Percentiles rank a stretch among this genome's conserved stretches.
Evolutionary conservation across 1,140 invertebrate species (phyloP).

Genomic region (Drosophila rhopaloa): DNA sequence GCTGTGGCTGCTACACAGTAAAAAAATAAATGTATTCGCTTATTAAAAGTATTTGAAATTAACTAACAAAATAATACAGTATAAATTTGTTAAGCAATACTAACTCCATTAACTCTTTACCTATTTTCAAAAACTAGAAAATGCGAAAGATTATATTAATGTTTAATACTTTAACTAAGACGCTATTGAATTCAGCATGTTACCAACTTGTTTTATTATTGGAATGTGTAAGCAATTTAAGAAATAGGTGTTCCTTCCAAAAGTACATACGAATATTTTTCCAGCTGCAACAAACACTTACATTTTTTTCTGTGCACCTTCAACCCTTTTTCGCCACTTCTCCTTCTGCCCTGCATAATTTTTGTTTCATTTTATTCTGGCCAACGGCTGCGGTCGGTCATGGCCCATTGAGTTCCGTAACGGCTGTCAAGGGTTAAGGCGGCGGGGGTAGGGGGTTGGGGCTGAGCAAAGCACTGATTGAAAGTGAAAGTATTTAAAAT

Average conservation of each 20-base stretch:
- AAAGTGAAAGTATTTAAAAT: constrained; percentile 67
- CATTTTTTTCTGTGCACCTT: constrained; percentile 5
- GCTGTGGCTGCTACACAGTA: constrained; percentile 10
- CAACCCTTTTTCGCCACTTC: constrained; percentile 53
- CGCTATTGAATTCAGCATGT: background rate
- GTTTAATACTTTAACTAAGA: too few relatives aligned
- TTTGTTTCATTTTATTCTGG: constrained; percentile 79
- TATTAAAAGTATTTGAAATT: too few relatives aligned
- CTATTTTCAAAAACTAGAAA: too few relatives aligned
- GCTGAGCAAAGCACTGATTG: constrained; percentile 54
- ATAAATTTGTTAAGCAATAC: too few relatives aligned
- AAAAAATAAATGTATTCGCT: background rate
- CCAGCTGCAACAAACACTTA: background rate
- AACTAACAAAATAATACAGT: too few relatives aligned
- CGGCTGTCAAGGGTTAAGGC: constrained; percentile 68
- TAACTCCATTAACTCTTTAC: too few relatives aligned
- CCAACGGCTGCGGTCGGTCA: constrained; percentile 71
- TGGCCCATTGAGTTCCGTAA: constrained; percentile 71
- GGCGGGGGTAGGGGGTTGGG: background rate
- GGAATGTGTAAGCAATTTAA: too few relatives aligned
- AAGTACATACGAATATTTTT: background rate
- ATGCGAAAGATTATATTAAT: too few relatives aligned
- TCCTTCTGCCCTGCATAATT: constrained; percentile 42
- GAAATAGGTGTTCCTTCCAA: too few relatives aligned
- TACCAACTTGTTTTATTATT: too few relatives aligned